These are phyloP conservation scores for Eunapius fragilis DNA, from an alignment of 37 sponge, comb jelly and placozoan species.

Conservation along the genomic window DNA sequence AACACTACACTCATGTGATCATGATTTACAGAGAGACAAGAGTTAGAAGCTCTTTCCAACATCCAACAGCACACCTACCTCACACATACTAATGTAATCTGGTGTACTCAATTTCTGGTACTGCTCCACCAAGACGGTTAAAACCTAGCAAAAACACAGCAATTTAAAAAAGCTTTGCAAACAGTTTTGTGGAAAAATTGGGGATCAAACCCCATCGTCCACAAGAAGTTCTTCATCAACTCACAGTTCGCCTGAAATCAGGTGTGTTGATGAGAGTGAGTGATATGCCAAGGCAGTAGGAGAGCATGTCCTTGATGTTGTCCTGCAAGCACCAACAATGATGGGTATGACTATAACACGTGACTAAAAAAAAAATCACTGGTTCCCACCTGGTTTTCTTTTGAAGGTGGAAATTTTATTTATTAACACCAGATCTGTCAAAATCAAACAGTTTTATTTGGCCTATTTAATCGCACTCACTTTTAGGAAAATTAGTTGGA, in stretches of 20 bases:
- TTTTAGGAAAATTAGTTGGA: no score
- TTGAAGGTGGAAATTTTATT: no score
- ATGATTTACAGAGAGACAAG: no score
- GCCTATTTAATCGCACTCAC: no score
- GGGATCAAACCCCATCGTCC: not conserved
- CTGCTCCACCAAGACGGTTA: conserved; percentile 72
- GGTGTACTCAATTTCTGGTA: conserved; percentile 64
- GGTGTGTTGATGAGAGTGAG: conserved; percentile 74
- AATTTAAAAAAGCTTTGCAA: not conserved
- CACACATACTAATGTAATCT: conserved; percentile 91
- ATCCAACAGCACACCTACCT: no score
- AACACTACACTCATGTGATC: conserved; percentile 49
- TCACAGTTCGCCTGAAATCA: conserved; percentile 70
- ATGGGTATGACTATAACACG: no score
- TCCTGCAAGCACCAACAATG: conserved; percentile 31
- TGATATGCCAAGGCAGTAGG: conserved; percentile 82
- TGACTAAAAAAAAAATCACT: no score
- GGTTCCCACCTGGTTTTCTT: no score
- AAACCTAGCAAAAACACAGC: conserved; percentile 58
- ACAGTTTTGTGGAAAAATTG: not conserved
- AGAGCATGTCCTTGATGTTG: conserved; percentile 66
- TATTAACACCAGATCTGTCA: no score
- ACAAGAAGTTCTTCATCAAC: not conserved
- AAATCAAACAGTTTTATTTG: no score
- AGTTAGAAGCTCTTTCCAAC: no score